Percentiles rank a stretch among this genome's conserved stretches.
phyloP scores from a whole-genome alignment of 2,797 vertebrate genomes.

The Borostomias antarcticus region DNA sequence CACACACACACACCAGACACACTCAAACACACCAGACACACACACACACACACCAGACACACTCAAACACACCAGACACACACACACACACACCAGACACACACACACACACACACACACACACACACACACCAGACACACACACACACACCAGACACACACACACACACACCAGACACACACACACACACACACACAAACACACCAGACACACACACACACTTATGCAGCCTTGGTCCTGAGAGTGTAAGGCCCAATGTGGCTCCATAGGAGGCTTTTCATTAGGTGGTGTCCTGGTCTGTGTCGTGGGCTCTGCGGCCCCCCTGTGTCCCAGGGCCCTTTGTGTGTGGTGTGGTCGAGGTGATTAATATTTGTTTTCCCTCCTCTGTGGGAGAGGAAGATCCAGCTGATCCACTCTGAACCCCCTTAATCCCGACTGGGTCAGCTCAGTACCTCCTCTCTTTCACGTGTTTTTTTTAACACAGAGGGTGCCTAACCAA shows the following conservation, averaged over 20 bases:
- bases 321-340: conserved; percentile 46
- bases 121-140: too few relatives aligned
- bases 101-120: too few relatives aligned
- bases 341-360: conserved; percentile 68
- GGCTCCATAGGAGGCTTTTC: conserved; percentile 48
- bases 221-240: too few relatives aligned
- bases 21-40: conserved; percentile 18
- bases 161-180: too few relatives aligned
- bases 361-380: conserved; percentile 84
- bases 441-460: conserved; percentile 34
- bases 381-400: conserved; percentile 76
- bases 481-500: conserved; percentile 14
- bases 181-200: too few relatives aligned
- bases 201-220: too few relatives aligned
- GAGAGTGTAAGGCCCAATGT: conserved; percentile 20
- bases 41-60: too few relatives aligned
- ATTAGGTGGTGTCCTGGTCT: conserved; percentile 49
- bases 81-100: too few relatives aligned
- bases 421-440: conserved; percentile 66
- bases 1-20: too few relatives aligned
- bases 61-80: too few relatives aligned
- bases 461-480: conserved; percentile 23
- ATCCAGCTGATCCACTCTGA: conserved; percentile 73
- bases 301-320: conserved; percentile 49
- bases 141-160: too few relatives aligned